Evolutionary conservation across 2,888 invertebrate genomes (phyloP).

Genomic region (Lottia scabra): DNA sequence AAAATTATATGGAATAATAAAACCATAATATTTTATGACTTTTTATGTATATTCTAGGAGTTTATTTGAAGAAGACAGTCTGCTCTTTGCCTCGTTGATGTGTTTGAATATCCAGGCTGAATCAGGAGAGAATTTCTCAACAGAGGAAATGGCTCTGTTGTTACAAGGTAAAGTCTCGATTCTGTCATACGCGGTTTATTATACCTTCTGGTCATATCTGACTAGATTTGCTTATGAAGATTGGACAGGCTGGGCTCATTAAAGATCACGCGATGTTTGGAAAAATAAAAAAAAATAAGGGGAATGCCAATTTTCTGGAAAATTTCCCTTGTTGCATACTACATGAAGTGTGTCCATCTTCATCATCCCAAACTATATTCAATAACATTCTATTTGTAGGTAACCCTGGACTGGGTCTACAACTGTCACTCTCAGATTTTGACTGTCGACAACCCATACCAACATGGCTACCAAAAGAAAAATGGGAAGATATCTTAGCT

Average conservation of each 20-base stretch:
- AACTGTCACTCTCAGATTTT: slow-evolving; percentile 64
- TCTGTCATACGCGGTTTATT: no score
- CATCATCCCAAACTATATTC: no score
- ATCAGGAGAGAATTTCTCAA: slow-evolving; percentile 56
- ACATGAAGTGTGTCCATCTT: no score
- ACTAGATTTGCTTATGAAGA: no score
- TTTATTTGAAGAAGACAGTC: slow-evolving; percentile 62
- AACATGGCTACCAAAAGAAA: slow-evolving; percentile 61
- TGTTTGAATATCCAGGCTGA: slow-evolving; percentile 65
- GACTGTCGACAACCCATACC: slow-evolving; percentile 60
- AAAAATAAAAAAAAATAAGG: no score
- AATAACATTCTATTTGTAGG: slow-evolving; percentile 43
- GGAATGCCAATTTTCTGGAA: no score
- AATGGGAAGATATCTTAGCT: slow-evolving; percentile 68
- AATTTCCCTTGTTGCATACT: no score
- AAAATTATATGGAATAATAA: no score
- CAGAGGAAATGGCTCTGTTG: slow-evolving; percentile 66
- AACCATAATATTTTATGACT: no score
- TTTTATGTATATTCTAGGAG: slow-evolving; percentile 44
- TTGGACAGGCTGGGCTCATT: no score
- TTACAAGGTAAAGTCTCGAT: slow-evolving; percentile 61
- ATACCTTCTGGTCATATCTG: no score
- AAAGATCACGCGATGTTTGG: no score
- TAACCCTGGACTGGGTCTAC: slow-evolving; percentile 66
- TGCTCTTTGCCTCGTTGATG: slow-evolving; percentile 62